Base-by-base conservation (phyloP, 37 sponge, comb jelly and placozoan species). In the Agelas oroides region DNA sequence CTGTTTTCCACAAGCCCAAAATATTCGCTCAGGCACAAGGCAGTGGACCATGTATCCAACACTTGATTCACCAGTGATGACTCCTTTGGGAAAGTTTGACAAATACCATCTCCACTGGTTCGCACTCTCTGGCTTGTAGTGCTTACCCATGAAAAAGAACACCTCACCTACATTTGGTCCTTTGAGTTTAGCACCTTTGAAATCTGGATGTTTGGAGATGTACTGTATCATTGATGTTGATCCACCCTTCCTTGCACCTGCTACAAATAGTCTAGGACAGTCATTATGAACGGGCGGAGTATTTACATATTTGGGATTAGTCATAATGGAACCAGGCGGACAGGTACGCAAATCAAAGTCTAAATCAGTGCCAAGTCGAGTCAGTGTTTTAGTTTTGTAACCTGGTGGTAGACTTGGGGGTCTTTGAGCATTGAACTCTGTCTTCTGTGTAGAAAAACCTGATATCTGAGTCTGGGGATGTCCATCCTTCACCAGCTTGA, bases 171-270 rank as follows among this genome's bases (percentile, higher is more conserved):
- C 88, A 18, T 34, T 1, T 3, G 57, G 64, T 8, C 65, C 77
- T 54, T 87, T 80, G 8, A 92, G 36, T 25, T 67, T 37, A 24
- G 61, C 53, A 5, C 92, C 92, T 5, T 68, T 77, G 65, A 92
- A 92, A 36, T 78, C 54, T 37, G 84, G 87, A 68, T 92, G 92
- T 58, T 77, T 63, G 34, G 92, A 92, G 11, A 92, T 28, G 73
- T 92, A 92, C 71, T 78, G 76, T 56, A 73, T 65, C 35, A 92
- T 87, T 1, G 92, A 92, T 11, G 92, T 87, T 53, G 92, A 87
- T 0, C 92, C 92, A 59, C 84, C 88, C 41, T 92, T 92, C 25
- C 92, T 79, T 5, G 88, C 81, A 21, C 92, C 92, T 36, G 87
- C 80, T 40, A 92, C 77, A 59, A 92, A 92, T 17, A 92, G 60